A percentile compares a stretch with the other conserved stretches of the same genome.
Evolutionary conservation across 2,797 vertebrate genomes (phyloP).

Genomic region (Notoglanidium macrostoma): DNA sequence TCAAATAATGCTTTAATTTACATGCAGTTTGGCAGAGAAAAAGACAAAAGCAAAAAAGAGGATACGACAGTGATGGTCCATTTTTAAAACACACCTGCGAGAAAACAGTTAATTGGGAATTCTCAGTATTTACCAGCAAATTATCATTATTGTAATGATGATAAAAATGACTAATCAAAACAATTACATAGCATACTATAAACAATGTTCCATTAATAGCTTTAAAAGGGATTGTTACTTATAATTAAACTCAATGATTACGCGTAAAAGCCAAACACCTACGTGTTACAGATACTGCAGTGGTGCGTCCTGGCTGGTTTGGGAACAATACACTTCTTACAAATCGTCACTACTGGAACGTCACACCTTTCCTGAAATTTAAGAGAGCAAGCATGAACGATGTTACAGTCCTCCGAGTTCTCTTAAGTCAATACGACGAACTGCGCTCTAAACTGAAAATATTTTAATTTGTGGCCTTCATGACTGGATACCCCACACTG

Average conservation of each 20-base stretch:
- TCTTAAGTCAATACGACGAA: background rate
- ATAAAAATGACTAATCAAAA: background rate
- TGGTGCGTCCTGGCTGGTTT: constrained; percentile 95
- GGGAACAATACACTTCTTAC: constrained; percentile 93
- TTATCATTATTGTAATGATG: background rate
- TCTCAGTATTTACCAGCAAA: background rate
- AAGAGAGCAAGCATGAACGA: background rate
- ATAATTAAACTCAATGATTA: background rate
- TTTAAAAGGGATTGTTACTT: too few species aligned
- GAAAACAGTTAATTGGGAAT: constrained; percentile 36
- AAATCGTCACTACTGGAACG: constrained; percentile 85
- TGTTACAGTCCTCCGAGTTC: background rate
- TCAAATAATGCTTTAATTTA: background rate
- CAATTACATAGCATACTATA: background rate
- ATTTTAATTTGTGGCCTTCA: background rate
- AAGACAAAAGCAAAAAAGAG: constrained; percentile 66
- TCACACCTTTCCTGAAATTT: constrained; percentile 78
- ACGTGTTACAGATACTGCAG: constrained; percentile 97
- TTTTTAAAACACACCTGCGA: constrained; percentile 93
- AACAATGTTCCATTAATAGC: background rate
- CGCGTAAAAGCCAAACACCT: constrained; percentile 45
- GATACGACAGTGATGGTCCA: constrained; percentile 99
- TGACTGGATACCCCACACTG: background rate
- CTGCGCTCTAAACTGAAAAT: too few species aligned
- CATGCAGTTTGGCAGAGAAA: background rate